phyloP scores from a whole-genome alignment of 2,888 invertebrate species.

The Elysia crispata region DNA sequence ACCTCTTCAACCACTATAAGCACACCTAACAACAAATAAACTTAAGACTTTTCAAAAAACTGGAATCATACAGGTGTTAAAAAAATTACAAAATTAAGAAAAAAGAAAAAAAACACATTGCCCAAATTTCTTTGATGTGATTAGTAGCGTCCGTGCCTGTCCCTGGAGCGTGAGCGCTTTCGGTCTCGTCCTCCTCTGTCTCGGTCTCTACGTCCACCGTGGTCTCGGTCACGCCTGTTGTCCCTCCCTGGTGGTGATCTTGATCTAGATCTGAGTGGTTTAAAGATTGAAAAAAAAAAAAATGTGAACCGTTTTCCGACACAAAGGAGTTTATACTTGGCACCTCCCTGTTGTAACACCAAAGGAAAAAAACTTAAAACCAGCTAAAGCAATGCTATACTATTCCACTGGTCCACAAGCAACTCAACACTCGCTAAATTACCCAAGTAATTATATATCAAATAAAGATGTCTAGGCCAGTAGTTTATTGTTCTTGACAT shows the following conservation, averaged over 20 bases:
- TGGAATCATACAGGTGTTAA: neutral
- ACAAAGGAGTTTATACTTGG: neutral
- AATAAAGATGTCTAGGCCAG: too few species aligned
- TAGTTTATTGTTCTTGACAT: too few species aligned
- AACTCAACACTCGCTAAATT: too few species aligned
- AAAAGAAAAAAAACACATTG: neutral
- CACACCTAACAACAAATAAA: too few species aligned
- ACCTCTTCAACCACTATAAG: too few species aligned
- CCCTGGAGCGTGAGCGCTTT: constrained; percentile 27
- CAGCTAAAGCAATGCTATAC: too few species aligned
- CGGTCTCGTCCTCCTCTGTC: constrained; percentile 24
- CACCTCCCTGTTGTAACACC: too few species aligned
- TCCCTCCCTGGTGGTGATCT: constrained; percentile 40
- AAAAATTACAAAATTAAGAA: neutral
- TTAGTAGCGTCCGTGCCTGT: constrained; percentile 38
- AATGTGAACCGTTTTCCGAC: neutral
- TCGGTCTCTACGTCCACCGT: constrained; percentile 18
- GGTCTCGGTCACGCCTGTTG: constrained; percentile 39
- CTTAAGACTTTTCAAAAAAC: too few species aligned
- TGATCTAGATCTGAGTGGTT: constrained; percentile 23
- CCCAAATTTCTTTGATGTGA: neutral
- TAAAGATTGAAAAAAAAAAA: neutral
- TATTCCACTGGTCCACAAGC: too few species aligned
- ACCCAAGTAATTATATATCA: too few species aligned
- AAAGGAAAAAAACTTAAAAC: too few species aligned